Conservation (phyloP, 2,113 vertebrate species). For the Cephalopholis sonnerati region DNA sequence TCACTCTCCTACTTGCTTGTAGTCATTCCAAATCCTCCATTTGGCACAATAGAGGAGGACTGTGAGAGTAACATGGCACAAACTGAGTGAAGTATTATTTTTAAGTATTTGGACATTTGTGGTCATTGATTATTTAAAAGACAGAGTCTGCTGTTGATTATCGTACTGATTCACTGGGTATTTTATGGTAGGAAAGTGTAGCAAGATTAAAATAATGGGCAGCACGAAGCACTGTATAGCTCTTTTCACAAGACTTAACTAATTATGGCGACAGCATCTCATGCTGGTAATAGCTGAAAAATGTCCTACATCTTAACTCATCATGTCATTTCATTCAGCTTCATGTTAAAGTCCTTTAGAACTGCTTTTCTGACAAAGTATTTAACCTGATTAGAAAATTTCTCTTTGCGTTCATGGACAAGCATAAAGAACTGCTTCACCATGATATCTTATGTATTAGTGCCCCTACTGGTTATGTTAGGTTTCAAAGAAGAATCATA, state of each 20-base stretch:
- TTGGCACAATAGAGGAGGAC: constrained; percentile 40
- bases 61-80: constrained; percentile 28
- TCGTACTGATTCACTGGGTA: background rate
- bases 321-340: background rate
- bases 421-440: background rate
- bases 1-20: constrained; percentile 47
- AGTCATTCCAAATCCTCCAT: constrained; percentile 55
- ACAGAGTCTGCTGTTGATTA: constrained; percentile 1
- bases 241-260: background rate
- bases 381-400: background rate
- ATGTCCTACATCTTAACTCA: no score
- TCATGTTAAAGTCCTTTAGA: background rate
- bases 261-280: background rate
- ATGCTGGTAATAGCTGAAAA: background rate
- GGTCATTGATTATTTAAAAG: constrained; percentile 21
- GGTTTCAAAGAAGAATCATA: no score
- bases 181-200: background rate
- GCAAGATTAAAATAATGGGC: background rate
- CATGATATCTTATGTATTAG: no score
- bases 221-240: background rate
- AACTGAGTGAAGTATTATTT: constrained; percentile 29
- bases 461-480: no score
- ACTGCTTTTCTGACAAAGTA: no score
- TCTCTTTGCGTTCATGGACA: no score
- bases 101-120: constrained; percentile 36